phyloP scores from a whole-genome alignment of 2,797 vertebrate genomes.

The Fratercula arctica region DNA sequence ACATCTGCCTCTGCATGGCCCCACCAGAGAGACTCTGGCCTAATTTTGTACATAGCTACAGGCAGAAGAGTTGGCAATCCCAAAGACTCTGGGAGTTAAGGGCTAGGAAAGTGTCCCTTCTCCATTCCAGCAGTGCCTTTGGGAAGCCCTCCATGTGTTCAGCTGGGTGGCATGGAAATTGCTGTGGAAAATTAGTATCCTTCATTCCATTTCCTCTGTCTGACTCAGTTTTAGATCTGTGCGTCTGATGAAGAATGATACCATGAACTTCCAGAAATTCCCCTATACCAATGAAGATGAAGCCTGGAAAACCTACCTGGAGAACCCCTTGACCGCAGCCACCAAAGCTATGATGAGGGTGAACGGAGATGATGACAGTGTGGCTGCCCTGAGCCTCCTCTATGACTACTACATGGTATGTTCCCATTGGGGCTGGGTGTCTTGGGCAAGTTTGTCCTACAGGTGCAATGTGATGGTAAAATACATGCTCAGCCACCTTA shows the following conservation, averaged over 20 bases:
- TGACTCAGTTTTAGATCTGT: constrained; percentile 83
- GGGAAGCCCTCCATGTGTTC: background rate
- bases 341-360: constrained; percentile 88
- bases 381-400: constrained; percentile 87
- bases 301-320: constrained; percentile 88
- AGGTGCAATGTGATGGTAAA: background rate
- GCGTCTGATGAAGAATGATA: constrained; percentile 92
- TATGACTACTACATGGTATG: constrained; percentile 93
- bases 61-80: background rate
- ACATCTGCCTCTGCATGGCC: background rate
- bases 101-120: background rate
- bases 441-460: background rate
- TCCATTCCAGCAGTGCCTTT: background rate
- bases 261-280: constrained; percentile 88
- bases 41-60: background rate
- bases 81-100: background rate
- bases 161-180: background rate
- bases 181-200: background rate
- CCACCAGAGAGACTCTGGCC: background rate
- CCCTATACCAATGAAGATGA: constrained; percentile 86
- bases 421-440: background rate
- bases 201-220: background rate
- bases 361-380: constrained; percentile 87
- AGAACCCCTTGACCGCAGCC: constrained; percentile 79
- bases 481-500: background rate